Conservation (phyloP, 2,113 vertebrate species). For the Philantomba maxwellii region DNA sequence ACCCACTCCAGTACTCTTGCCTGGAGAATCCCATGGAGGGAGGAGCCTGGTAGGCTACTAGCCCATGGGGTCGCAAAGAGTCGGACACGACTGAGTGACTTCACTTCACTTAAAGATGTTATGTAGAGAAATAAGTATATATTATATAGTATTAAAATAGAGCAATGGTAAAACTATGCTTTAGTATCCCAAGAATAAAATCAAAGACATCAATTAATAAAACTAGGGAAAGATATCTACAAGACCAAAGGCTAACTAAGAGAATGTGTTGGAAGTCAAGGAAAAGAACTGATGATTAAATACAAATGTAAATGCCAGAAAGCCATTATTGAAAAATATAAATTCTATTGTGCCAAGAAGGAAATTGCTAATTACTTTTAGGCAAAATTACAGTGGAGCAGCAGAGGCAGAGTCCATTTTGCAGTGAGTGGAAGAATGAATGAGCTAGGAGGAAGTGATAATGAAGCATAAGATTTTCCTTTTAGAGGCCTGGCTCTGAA, state of each 20-base stretch:
- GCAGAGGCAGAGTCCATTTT: background rate
- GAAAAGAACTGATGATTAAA: background rate
- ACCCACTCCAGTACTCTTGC: too few species aligned
- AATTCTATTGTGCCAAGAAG: background rate
- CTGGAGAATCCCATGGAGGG: too few species aligned
- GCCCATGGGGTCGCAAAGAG: too few species aligned
- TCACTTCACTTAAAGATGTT: too few species aligned
- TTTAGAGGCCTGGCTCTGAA: too few species aligned
- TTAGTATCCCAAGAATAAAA: background rate
- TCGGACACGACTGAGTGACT: too few species aligned
- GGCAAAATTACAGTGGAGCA: background rate
- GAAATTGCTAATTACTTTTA: background rate
- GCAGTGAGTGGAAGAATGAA: background rate
- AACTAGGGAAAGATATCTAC: background rate
- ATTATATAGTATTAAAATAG: background rate
- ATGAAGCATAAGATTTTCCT: background rate
- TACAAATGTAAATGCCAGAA: background rate
- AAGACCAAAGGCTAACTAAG: background rate
- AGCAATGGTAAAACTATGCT: background rate
- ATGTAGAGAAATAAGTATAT: background rate
- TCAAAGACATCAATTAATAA: background rate
- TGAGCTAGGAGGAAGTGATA: background rate
- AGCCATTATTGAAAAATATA: background rate
- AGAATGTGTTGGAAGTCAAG: background rate
- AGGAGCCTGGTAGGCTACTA: too few species aligned